Conservation (phyloP, 2,797 vertebrate genomes). For the Silurus aristotelis region DNA sequence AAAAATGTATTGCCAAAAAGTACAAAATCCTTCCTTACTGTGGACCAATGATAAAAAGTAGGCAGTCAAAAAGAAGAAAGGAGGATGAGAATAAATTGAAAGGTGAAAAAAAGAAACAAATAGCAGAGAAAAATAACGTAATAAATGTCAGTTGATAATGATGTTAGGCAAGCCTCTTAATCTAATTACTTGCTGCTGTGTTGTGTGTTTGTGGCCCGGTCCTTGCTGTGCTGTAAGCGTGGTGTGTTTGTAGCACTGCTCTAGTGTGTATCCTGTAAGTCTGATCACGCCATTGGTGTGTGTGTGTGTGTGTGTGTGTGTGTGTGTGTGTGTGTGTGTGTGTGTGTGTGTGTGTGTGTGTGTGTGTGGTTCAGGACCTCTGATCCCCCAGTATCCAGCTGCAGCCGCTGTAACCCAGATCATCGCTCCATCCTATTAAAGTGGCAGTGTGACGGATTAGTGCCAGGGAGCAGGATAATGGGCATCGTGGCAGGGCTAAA, state of each 20-base stretch:
- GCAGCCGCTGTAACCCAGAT: constrained; percentile 59
- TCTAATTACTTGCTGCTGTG: background rate
- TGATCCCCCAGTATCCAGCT: constrained; percentile 38
- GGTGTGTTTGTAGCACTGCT: constrained; percentile 34
- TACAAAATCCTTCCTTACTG: no score
- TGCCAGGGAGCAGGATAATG: constrained; percentile 76
- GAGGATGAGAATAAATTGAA: background rate
- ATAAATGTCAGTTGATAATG: background rate
- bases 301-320: constrained; percentile 19
- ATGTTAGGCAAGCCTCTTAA: no score
- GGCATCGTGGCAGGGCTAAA: constrained; percentile 76
- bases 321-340: constrained; percentile 19
- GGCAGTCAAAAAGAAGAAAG: background rate
- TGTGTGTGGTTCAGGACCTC: constrained; percentile 23
- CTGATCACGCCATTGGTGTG: background rate
- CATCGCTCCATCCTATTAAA: constrained; percentile 72
- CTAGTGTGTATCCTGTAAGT: constrained; percentile 10
- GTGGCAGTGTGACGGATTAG: constrained; percentile 77
- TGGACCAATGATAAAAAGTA: background rate
- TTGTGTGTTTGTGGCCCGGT: constrained; percentile 12
- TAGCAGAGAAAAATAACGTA: background rate
- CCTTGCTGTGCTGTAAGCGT: constrained; percentile 44
- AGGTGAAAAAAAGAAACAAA: background rate
- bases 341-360: constrained; percentile 11
- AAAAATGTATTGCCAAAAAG: no score